Percentiles rank a stretch among this genome's conserved stretches.
Evolutionary conservation across 1,140 invertebrate species (phyloP).

Genomic region (Leptinotarsa texana): DNA sequence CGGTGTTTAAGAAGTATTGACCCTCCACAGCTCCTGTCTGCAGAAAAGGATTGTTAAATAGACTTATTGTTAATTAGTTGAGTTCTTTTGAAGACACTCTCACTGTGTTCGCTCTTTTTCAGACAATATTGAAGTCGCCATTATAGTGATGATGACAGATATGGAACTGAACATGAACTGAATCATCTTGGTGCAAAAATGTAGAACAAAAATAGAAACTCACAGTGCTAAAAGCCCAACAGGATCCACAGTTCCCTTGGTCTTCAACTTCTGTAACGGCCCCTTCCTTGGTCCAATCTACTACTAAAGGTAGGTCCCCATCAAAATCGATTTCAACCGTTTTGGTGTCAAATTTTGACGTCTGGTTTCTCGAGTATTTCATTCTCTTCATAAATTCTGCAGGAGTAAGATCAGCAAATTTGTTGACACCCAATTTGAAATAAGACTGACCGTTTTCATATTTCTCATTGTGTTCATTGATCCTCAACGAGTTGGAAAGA

Average conservation of each 20-base stretch:
- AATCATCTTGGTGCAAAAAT: too few species aligned
- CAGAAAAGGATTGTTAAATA: neutral
- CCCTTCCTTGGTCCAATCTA: constrained; percentile 87
- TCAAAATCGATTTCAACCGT: neutral
- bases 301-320: constrained; percentile 64
- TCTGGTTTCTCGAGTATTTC: neutral
- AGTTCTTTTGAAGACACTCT: too few species aligned
- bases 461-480: constrained; percentile 77
- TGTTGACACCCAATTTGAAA: constrained; percentile 73
- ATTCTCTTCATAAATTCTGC: constrained; percentile 64
- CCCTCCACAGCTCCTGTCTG: constrained; percentile 25
- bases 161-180: too few species aligned
- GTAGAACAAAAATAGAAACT: constrained; percentile 46
- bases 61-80: too few species aligned
- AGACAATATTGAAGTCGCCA: too few species aligned
- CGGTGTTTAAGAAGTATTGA: neutral
- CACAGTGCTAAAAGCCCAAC: constrained; percentile 88
- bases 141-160: too few species aligned
- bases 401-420: constrained; percentile 82
- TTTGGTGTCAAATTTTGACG: neutral
- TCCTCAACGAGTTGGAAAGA: constrained; percentile 79
- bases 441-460: constrained; percentile 66
- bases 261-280: constrained; percentile 90
- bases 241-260: constrained; percentile 90
- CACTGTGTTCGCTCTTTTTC: too few species aligned